phyloP scores from a whole-genome alignment of 2,113 vertebrate genomes.

The Etheostoma cragini region DNA sequence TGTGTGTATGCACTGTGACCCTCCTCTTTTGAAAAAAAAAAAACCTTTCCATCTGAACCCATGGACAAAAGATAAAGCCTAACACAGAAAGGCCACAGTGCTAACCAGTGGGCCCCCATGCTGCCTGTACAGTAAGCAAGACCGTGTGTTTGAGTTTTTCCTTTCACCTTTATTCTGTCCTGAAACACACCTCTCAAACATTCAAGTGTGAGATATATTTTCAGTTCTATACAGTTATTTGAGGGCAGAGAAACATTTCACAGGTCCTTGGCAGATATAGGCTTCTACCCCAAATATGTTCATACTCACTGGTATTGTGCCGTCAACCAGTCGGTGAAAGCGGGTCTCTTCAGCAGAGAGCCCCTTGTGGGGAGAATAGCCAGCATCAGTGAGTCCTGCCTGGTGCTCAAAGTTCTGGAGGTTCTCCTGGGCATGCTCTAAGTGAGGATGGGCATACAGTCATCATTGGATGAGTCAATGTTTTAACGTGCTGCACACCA shows the following conservation, averaged over 20 bases:
- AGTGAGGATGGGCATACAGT: conserved; percentile 29
- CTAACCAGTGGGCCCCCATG: too few species aligned
- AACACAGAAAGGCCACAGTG: not conserved
- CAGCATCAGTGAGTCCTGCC: conserved; percentile 92
- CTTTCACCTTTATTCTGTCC: not conserved
- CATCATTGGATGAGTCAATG: conserved; percentile 5
- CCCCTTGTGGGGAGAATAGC: conserved; percentile 94
- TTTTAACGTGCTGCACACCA: not conserved
- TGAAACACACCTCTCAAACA: not conserved
- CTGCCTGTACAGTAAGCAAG: too few species aligned
- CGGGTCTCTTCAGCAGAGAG: conserved; percentile 92
- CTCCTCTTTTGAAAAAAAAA: conserved; percentile 1
- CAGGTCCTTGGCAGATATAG: not conserved
- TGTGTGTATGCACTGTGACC: not conserved
- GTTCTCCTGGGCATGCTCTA: conserved; percentile 94
- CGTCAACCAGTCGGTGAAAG: conserved; percentile 89
- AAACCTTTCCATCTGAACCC: not conserved
- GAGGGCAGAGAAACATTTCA: not conserved
- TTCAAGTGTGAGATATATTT: not conserved
- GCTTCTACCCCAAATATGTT: not conserved
- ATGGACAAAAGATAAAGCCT: not conserved
- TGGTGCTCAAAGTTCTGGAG: conserved; percentile 94
- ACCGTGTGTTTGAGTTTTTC: not conserved
- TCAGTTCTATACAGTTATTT: not conserved
- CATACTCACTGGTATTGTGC: conserved; percentile 88